Evolutionary conservation across 2,797 vertebrate genomes (phyloP).

Genomic region (Kryptopterus vitreolus): DNA sequence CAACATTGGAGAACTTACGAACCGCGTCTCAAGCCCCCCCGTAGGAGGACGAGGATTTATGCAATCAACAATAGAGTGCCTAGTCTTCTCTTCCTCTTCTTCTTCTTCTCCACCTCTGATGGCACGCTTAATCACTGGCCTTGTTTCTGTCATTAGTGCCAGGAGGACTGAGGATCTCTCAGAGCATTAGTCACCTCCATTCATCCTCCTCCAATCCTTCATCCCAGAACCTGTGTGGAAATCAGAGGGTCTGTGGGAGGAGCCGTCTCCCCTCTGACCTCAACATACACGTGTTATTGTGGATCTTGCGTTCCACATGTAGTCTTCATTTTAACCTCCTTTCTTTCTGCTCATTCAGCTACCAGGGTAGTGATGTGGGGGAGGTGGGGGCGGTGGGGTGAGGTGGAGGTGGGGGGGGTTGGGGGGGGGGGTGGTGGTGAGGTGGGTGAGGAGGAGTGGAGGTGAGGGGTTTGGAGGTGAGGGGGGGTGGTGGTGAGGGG

Average conservation of each 20-base stretch:
- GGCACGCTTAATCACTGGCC: constrained; percentile 42
- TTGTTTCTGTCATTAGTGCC: constrained; percentile 50
- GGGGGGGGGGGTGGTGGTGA: too few species aligned
- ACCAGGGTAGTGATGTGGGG: too few species aligned
- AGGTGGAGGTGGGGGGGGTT: too few species aligned
- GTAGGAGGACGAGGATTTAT: constrained; percentile 25
- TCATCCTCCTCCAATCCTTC: constrained; percentile 45
- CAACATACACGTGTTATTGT: too few species aligned
- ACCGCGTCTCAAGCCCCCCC: not conserved
- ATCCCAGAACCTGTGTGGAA: constrained; percentile 17
- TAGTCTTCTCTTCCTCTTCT: too few species aligned
- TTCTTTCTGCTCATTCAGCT: not conserved
- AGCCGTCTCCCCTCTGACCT: too few species aligned
- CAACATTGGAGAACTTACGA: constrained; percentile 9
- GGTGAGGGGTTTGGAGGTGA: too few species aligned
- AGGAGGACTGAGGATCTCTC: constrained; percentile 35
- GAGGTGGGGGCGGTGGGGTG: too few species aligned
- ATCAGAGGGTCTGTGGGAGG: constrained; percentile 13
- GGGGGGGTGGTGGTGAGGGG: too few species aligned
- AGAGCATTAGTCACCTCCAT: constrained; percentile 54
- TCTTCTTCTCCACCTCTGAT: constrained; percentile 38
- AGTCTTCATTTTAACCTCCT: too few species aligned
- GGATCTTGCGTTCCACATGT: too few species aligned
- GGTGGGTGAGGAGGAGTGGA: too few species aligned
- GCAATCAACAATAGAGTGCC: constrained; percentile 28